Evolutionary conservation across 1,140 invertebrate genomes (phyloP).

Genomic region (Zaprionus vittiger): DNA sequence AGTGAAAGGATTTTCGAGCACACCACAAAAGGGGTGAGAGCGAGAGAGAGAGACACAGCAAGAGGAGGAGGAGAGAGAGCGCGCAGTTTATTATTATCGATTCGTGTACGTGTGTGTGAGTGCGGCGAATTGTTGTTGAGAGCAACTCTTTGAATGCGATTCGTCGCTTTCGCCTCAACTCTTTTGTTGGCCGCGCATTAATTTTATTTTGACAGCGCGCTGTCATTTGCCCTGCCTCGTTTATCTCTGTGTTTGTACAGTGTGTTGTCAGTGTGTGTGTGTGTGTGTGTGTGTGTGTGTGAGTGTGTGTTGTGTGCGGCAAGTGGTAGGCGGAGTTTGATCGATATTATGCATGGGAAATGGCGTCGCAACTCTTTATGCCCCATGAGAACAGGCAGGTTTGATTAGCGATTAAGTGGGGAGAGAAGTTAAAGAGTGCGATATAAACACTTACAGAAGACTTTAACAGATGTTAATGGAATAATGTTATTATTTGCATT

Average conservation of each 20-base stretch:
- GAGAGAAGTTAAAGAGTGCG: neutral
- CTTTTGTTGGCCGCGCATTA: slow-evolving; percentile 70
- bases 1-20: slow-evolving; percentile 72
- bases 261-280: slow-evolving; percentile 9
- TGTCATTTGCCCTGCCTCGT: slow-evolving; percentile 46
- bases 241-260: slow-evolving; percentile 28
- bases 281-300: slow-evolving; percentile 23
- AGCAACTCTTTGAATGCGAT: slow-evolving; percentile 63
- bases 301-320: slow-evolving; percentile 20
- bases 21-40: slow-evolving; percentile 59
- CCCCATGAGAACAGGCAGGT: slow-evolving; percentile 6
- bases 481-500: no score
- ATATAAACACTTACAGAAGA: neutral
- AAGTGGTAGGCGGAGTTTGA: slow-evolving; percentile 77
- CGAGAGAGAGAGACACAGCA: slow-evolving; percentile 19
- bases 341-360: slow-evolving; percentile 69
- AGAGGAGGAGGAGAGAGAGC: slow-evolving; percentile 49
- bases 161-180: slow-evolving; percentile 73
- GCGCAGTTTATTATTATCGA: slow-evolving; percentile 57
- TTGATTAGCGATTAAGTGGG: neutral
- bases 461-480: no score
- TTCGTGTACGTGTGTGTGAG: slow-evolving; percentile 31
- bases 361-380: slow-evolving; percentile 71
- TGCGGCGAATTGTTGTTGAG: slow-evolving; percentile 65
- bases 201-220: slow-evolving; percentile 72